Conservation (phyloP, 2,797 vertebrate genomes). For the Acipenser transmontanus region DNA sequence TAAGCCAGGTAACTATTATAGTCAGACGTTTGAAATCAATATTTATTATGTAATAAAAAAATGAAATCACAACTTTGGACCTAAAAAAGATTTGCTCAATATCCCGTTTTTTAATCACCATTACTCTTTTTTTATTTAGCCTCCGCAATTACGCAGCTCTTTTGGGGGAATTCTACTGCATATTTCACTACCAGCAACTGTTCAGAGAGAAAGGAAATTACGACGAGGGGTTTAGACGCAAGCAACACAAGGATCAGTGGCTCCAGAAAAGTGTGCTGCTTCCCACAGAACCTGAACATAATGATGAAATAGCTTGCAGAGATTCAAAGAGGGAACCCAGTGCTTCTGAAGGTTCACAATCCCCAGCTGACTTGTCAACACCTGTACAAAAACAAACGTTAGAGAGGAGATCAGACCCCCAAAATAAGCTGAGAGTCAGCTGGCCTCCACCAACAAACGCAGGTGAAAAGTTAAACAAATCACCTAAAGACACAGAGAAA, state of each 20-base stretch:
- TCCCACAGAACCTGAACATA: constrained; percentile 11
- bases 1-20: too few relatives aligned
- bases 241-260: constrained; percentile 60
- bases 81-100: too few relatives aligned
- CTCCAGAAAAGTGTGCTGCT: constrained; percentile 18
- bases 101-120: not conserved
- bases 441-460: constrained; percentile 56
- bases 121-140: constrained; percentile 54
- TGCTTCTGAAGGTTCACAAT: rapidly evolving
- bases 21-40: too few relatives aligned
- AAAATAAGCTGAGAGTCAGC: constrained; percentile 44
- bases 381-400: not conserved
- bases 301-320: not conserved
- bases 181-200: constrained; percentile 73
- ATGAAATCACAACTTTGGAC: too few relatives aligned
- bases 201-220: constrained; percentile 62
- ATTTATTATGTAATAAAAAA: too few relatives aligned
- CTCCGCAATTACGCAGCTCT: constrained; percentile 62
- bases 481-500: not conserved
- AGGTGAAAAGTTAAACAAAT: not conserved
- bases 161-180: constrained; percentile 68
- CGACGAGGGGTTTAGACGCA: constrained; percentile 60
- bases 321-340: constrained; percentile 16
- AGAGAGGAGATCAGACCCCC: constrained; percentile 26
- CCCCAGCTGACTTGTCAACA: not conserved